A percentile compares a stretch with the other conserved stretches of the same genome.
Conservation (phyloP, 2,113 vertebrate genomes). For the Oryzias curvinotus region DNA sequence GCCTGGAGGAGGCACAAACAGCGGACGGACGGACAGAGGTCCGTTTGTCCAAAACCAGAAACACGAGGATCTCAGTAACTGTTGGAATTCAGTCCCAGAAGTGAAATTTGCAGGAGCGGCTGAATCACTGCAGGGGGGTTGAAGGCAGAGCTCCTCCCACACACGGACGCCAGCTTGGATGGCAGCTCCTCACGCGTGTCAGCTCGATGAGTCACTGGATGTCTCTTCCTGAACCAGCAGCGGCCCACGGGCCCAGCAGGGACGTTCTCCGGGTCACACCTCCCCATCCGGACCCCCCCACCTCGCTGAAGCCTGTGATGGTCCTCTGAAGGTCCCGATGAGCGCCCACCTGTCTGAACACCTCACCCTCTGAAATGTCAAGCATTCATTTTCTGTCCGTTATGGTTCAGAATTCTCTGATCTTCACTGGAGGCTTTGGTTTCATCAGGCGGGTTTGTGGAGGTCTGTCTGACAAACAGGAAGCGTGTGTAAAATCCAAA, state of each 20-base stretch:
- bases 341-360: conserved; percentile 43
- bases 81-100: too few species aligned
- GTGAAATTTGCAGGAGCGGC: not conserved
- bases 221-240: conserved; percentile 40
- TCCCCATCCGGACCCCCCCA: conserved; percentile 32
- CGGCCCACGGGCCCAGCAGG: conserved; percentile 49
- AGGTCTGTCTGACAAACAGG: too few species aligned
- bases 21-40: too few species aligned
- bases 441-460: too few species aligned
- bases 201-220: conserved; percentile 57
- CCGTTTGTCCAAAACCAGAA: too few species aligned
- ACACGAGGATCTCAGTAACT: too few species aligned
- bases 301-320: conserved; percentile 35
- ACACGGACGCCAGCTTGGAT: conserved; percentile 41
- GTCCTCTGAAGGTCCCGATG: conserved; percentile 16
- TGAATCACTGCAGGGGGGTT: conserved; percentile 37
- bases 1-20: too few species aligned
- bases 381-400: too few species aligned
- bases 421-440: too few species aligned
- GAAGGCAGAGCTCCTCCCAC: conserved; percentile 62
- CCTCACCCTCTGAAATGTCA: conserved; percentile 37
- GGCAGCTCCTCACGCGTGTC: conserved; percentile 41
- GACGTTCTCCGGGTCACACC: conserved; percentile 60
- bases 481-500: too few species aligned
- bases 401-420: too few species aligned